These are phyloP conservation scores for Platyscapa corneri DNA, from an alignment of 1,140 invertebrate genomes.

Conservation along the genomic window DNA sequence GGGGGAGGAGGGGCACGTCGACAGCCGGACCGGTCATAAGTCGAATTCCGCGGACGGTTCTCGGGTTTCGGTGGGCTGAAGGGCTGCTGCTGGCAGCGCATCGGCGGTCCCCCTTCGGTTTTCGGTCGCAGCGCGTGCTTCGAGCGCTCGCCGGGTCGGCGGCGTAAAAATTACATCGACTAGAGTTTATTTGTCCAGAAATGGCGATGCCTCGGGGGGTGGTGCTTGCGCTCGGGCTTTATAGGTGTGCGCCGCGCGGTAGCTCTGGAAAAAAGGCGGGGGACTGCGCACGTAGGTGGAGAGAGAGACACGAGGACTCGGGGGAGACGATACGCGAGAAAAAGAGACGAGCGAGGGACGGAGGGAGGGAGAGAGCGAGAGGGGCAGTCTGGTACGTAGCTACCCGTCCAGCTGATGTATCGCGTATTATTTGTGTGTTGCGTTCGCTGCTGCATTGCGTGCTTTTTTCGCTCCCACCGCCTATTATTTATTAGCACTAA, in stretches of 20 bases:
- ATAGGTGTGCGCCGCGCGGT: slow-evolving; percentile 64
- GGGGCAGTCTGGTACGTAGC: slow-evolving; percentile 64
- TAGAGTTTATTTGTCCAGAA: slow-evolving; percentile 76
- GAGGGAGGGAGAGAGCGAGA: slow-evolving; percentile 57
- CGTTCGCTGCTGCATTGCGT: slow-evolving; percentile 74
- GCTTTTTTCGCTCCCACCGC: slow-evolving; percentile 75
- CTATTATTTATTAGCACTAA: slow-evolving; percentile 77
- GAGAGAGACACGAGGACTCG: too few relatives aligned
- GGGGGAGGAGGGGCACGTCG: neutral
- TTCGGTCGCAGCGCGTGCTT: slow-evolving; percentile 58
- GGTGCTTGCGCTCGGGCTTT: slow-evolving; percentile 66
- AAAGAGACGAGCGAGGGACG: slow-evolving; percentile 49
- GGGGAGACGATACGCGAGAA: slow-evolving; percentile 54
- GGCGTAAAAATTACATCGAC: slow-evolving; percentile 75
- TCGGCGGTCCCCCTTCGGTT: slow-evolving; percentile 56
- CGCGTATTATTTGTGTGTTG: slow-evolving; percentile 75
- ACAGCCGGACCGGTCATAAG: neutral
- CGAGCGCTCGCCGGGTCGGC: slow-evolving; percentile 61
- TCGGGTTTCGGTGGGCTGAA: neutral
- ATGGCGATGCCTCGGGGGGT: slow-evolving; percentile 73
- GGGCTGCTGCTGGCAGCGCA: neutral
- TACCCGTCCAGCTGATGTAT: slow-evolving; percentile 72
- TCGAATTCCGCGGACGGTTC: neutral
- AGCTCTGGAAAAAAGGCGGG: slow-evolving; percentile 66
- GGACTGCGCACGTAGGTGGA: slow-evolving; percentile 59